A percentile compares a stretch with the other conserved stretches of the same genome.
Evolutionary conservation across 2,888 invertebrate species (phyloP).

Genomic region (Venusia cambrica): DNA sequence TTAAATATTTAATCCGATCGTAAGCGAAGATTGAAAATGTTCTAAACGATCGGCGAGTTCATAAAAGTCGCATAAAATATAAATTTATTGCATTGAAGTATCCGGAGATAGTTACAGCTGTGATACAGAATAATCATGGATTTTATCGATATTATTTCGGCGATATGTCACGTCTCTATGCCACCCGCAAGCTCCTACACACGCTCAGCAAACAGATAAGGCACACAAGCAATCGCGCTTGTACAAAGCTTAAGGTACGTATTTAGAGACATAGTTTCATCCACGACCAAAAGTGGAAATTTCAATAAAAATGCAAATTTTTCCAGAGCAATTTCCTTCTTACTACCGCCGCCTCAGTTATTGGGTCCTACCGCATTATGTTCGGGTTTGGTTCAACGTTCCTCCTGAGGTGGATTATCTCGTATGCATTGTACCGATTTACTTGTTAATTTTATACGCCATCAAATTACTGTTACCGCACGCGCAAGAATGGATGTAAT

Average conservation of each 20-base stretch:
- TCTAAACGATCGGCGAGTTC: conserved; percentile 25
- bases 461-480: conserved; percentile 56
- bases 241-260: conserved; percentile 67
- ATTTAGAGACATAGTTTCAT: conserved; percentile 73
- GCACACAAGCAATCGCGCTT: conserved; percentile 47
- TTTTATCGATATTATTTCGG: conserved; percentile 40
- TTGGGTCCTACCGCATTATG: conserved; percentile 67
- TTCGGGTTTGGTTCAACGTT: conserved; percentile 50
- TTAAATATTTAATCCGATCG: conserved; percentile 29
- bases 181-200: conserved; percentile 40
- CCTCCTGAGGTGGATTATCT: conserved; percentile 44
- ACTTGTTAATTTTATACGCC: conserved; percentile 55
- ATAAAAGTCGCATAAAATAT: conserved; percentile 36
- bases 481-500: conserved; percentile 49
- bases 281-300: conserved; percentile 71
- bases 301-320: conserved; percentile 80
- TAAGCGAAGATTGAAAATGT: conserved; percentile 34
- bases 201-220: conserved; percentile 33
- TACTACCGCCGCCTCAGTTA: conserved; percentile 59
- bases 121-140: conserved; percentile 27
- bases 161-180: conserved; percentile 35
- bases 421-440: conserved; percentile 44
- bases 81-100: conserved; percentile 35
- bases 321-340: conserved; percentile 68
- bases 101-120: conserved; percentile 19